These are phyloP conservation scores for Holothuria leucospilota DNA, from an alignment of 53 echinoderm and acorn worm species.

Conservation along the genomic window DNA sequence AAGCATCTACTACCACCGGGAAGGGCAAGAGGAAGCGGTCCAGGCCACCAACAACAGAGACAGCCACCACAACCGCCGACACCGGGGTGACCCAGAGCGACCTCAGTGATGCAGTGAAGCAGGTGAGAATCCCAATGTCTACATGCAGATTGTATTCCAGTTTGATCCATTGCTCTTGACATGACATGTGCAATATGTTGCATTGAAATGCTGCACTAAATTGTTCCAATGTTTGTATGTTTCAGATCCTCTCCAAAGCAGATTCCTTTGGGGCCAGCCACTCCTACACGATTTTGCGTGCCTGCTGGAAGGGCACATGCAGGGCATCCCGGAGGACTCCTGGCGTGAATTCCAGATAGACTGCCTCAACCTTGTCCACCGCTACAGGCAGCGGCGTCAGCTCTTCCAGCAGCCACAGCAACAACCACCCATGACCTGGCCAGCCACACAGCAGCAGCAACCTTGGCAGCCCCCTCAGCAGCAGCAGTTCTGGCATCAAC, in stretches of 20 bases:
- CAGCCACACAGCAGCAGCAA: constrained; percentile 37
- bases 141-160: constrained; percentile 53
- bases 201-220: constrained; percentile 56
- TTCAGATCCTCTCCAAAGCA: too few species aligned
- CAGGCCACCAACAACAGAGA: constrained; percentile 57
- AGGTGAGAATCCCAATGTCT: constrained; percentile 58
- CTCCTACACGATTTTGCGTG: constrained; percentile 63
- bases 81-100: too few species aligned
- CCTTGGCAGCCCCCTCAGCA: constrained; percentile 37
- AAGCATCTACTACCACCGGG: constrained; percentile 42
- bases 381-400: constrained; percentile 60
- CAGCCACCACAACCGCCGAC: constrained; percentile 56
- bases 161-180: too few species aligned
- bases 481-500: too few species aligned
- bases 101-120: too few species aligned
- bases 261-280: constrained; percentile 53
- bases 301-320: constrained; percentile 65
- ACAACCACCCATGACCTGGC: constrained; percentile 54
- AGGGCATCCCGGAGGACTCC: too few species aligned
- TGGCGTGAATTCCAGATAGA: constrained; percentile 58
- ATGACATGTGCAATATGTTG: constrained; percentile 26
- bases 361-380: constrained; percentile 64
- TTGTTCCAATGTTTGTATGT: constrained; percentile 56
- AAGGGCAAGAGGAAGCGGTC: constrained; percentile 58
- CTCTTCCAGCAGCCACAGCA: constrained; percentile 59